phyloP scores from a whole-genome alignment of 2,888 invertebrate genomes.

The Clunio marinus region DNA sequence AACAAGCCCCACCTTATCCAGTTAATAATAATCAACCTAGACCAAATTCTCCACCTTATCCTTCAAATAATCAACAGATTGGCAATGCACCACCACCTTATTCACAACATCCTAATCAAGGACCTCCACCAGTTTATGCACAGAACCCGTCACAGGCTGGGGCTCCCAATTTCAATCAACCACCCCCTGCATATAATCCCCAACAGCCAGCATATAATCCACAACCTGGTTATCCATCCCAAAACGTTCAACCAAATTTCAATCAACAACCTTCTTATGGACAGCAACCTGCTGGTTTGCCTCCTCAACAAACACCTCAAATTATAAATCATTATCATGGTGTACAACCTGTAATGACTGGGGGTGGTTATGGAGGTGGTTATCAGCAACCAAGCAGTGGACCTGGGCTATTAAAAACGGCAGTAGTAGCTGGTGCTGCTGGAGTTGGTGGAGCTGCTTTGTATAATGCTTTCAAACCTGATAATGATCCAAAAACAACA shows the following conservation, averaged over 20 bases:
- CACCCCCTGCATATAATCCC: constrained; percentile 7
- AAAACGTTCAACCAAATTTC: background rate
- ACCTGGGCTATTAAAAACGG: constrained; percentile 25
- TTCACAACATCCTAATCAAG: background rate
- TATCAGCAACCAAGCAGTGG: constrained; percentile 27
- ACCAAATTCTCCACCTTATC: constrained; percentile 25
- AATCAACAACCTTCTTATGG: background rate
- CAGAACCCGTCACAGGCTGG: constrained; percentile 4
- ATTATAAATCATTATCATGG: constrained; percentile 8
- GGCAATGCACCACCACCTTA: background rate
- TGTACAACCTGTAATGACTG: background rate
- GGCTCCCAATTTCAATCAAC: background rate
- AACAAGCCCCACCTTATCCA: background rate
- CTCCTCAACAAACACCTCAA: background rate
- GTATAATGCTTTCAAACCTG: constrained; percentile 1
- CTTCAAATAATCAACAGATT: background rate
- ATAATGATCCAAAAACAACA: constrained; percentile 16
- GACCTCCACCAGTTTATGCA: background rate
- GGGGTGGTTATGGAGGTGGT: background rate
- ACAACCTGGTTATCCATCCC: background rate
- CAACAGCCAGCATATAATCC: constrained; percentile 4
- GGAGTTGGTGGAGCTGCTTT: constrained; percentile 29
- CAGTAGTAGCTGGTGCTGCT: constrained; percentile 19
- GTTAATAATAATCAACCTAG: constrained; percentile 14
- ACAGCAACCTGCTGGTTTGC: background rate